Conservation (phyloP, 1,140 invertebrate genomes). For the Gerris buenoi region DNA sequence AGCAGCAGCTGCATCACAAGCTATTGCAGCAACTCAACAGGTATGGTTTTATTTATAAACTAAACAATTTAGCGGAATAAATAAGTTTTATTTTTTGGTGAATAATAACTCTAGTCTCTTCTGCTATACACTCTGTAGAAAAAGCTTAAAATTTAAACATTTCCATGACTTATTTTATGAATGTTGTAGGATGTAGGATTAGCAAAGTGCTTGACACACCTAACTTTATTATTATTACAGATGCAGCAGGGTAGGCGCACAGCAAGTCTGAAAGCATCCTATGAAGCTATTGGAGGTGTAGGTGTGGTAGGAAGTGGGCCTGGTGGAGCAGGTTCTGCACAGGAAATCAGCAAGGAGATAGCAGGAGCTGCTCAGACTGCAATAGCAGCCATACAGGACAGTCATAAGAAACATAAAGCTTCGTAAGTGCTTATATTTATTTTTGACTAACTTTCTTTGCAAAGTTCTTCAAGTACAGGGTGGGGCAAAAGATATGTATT, state of each 20-base stretch:
- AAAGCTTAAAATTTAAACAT: background rate
- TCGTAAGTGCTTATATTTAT: background rate
- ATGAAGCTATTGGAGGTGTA: constrained; percentile 57
- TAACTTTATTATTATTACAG: constrained; percentile 29
- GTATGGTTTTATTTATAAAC: too few species aligned
- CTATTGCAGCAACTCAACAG: constrained; percentile 90
- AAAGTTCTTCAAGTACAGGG: too few species aligned
- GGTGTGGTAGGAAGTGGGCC: constrained; percentile 30
- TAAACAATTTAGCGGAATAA: too few species aligned
- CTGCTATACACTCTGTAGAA: too few species aligned
- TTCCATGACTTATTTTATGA: background rate
- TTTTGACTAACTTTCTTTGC: too few species aligned
- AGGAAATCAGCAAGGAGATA: constrained; percentile 47
- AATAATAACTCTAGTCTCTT: too few species aligned
- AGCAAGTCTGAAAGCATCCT: constrained; percentile 86
- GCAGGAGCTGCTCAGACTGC: constrained; percentile 62
- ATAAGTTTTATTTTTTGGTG: too few species aligned
- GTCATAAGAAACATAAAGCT: constrained; percentile 39
- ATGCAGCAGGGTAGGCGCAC: constrained; percentile 89
- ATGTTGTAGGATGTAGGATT: background rate
- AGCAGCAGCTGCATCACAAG: constrained; percentile 85
- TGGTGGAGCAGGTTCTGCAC: constrained; percentile 37
- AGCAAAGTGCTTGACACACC: background rate
- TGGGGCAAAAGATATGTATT: too few species aligned
- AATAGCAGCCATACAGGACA: constrained; percentile 54